Evolutionary conservation across 2,888 invertebrate species (phyloP).

Genomic region (Imbricaverruca yamaguchii): DNA sequence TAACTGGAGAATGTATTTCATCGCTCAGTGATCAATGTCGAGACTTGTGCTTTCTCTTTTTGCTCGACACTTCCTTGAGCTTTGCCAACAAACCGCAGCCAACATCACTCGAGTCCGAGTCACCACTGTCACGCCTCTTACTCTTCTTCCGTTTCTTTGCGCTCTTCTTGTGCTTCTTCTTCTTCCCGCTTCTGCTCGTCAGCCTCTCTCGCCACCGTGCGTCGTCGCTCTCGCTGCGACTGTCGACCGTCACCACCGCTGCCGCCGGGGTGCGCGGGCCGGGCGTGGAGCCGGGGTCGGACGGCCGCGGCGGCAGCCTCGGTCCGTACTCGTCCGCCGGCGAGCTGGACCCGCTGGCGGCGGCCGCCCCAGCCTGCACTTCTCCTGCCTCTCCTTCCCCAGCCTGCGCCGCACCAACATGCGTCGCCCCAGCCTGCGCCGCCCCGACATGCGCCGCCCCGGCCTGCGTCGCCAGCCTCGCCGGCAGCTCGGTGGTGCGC

Average conservation of each 20-base stretch:
- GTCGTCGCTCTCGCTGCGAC: conserved; percentile 3
- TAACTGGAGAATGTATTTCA: no score
- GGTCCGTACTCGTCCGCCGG: conserved; percentile 29
- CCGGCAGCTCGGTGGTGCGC: neutral
- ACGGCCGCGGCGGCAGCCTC: conserved; percentile 26
- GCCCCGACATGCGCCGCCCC: neutral
- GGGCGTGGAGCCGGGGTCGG: conserved; percentile 23
- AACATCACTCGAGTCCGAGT: neutral
- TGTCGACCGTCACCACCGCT: neutral
- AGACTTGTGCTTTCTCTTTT: neutral
- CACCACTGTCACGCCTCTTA: conserved; percentile 13
- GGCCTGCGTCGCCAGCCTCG: neutral
- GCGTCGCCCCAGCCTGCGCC: neutral
- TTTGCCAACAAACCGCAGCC: neutral
- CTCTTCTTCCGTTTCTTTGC: conserved; percentile 35
- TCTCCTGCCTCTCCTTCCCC: neutral
- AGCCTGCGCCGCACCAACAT: neutral
- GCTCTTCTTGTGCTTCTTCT: conserved; percentile 38
- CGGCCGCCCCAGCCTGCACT: neutral
- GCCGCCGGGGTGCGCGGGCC: neutral
- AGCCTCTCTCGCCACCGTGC: conserved; percentile 35
- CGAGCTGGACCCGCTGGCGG: conserved; percentile 21
- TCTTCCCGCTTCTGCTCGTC: conserved; percentile 39
- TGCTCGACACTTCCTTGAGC: neutral
- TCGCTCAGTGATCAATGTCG: neutral